Evolutionary conservation across 2,113 vertebrate genomes (phyloP), one percentile per base, ranked within the genome.

Genomic region (Tinamus guttatus): DNA sequence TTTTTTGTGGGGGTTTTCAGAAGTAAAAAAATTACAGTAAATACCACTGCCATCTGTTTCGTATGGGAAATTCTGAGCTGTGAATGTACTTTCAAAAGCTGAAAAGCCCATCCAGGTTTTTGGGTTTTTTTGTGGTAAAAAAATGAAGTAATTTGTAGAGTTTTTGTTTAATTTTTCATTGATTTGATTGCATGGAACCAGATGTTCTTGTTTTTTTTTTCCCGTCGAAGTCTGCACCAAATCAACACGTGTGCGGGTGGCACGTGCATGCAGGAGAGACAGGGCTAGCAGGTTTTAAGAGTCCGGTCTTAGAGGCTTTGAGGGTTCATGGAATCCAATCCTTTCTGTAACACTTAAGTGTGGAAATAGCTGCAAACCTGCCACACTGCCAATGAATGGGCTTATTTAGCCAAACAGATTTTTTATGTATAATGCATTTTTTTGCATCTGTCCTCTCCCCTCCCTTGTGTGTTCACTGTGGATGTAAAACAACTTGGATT

Each of bases 1-100:
- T 96, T 91, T 97, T 96, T 64, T 95, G 68, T 68, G 82, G 96
- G 51, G 68, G 40, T 73, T 96, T 95, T 59, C 83, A 27, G 40
- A 52, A 34, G 32, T 58, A 78, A 69, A 78, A 78, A 69, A 74
- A 36, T 22, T 54, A 4, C 43, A 67, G 69, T 95, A 95, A 96
- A 95, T 92, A 96, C 58, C 87, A 63, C 43, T 68, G 59, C 96
- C 97, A 97, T 97, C 97, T 98, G 96, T 94, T 97, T 89, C 71
- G 25, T 89, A 69, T 89, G 75, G 80, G 85, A 90, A 92, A 89
- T 62, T 93, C 77, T 92, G 91, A 89, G 59, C 81, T 95, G 65
- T 90, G 60, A 96, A 52, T 65, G 59, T 88, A 70, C 85, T 75
- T 87, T 32, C n/a, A 91, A 83, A 85, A 94, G 91, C 69, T 95